phyloP scores from a whole-genome alignment of 2,113 vertebrate species.

The Menidia beryllina region DNA sequence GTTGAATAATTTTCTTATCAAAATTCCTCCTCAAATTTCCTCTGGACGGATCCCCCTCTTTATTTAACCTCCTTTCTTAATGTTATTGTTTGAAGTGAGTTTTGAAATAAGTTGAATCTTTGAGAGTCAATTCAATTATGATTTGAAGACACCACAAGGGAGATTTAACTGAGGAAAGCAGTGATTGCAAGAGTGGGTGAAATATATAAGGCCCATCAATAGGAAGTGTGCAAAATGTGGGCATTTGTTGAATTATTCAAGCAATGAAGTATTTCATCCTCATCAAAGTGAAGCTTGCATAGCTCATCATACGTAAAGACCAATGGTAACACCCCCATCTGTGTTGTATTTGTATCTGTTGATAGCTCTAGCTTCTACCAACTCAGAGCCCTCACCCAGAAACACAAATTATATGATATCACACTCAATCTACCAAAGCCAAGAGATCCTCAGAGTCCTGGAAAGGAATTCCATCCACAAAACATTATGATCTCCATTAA shows the following conservation, averaged over 20 bases:
- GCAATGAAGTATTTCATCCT: constrained; percentile 35
- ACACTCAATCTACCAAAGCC: constrained; percentile 45
- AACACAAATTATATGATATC: constrained; percentile 39
- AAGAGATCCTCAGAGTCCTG: constrained; percentile 59
- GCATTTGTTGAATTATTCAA: constrained; percentile 69
- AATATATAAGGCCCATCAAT: constrained; percentile 63
- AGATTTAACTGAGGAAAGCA: constrained; percentile 8
- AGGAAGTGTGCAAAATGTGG: constrained; percentile 63
- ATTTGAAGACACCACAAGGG: constrained; percentile 7
- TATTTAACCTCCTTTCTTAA: constrained; percentile 18
- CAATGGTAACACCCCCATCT: constrained; percentile 43
- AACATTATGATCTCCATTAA: constrained; percentile 65
- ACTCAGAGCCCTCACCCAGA: constrained; percentile 37
- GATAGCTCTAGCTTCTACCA: constrained; percentile 24
- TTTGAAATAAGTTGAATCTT: constrained; percentile 3
- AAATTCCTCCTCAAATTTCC: constrained; percentile 45
- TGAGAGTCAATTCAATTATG: constrained; percentile 33
- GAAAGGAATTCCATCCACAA: constrained; percentile 47
- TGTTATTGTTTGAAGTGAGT: constrained; percentile 26
- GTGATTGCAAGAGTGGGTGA: background rate
- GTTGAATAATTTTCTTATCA: constrained; percentile 44
- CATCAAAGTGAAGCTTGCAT: constrained; percentile 8
- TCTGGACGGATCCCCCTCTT: constrained; percentile 28
- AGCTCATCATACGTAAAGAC: constrained; percentile 22
- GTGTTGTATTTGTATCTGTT: constrained; percentile 29